Conservation (phyloP, 2,113 vertebrate genomes). For the Phycodurus eques region DNA sequence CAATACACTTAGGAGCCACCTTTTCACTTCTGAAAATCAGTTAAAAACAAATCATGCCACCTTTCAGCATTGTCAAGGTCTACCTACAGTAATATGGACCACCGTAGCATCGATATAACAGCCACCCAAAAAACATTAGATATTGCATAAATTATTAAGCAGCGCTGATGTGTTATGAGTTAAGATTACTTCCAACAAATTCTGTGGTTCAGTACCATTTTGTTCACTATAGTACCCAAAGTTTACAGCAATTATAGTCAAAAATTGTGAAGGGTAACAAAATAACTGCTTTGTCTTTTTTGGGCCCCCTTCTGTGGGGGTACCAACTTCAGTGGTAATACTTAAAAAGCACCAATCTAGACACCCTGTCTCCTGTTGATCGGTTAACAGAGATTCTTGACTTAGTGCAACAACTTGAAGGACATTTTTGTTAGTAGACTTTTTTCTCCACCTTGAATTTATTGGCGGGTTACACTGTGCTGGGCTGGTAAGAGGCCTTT, state of each 20-base stretch:
- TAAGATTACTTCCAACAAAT: neutral
- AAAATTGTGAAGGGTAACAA: neutral
- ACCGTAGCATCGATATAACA: neutral
- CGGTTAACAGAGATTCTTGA: neutral
- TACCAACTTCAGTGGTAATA: neutral
- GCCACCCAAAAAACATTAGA: neutral
- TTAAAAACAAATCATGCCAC: neutral
- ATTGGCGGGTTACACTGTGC: no score
- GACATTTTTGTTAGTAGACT: neutral
- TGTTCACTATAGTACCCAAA: neutral
- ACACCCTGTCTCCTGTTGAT: neutral
- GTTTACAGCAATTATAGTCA: neutral
- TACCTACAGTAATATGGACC: neutral
- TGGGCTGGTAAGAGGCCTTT: no score
- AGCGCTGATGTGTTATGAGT: constrained; percentile 2
- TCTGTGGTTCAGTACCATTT: neutral
- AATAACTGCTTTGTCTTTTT: neutral
- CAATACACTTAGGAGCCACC: neutral
- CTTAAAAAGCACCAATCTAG: no score
- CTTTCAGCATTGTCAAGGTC: neutral
- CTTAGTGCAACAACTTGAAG: neutral
- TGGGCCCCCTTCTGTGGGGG: neutral
- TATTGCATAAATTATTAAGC: constrained; percentile 10
- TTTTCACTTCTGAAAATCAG: neutral
- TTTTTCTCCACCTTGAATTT: neutral